A percentile compares a stretch with the other conserved stretches of the same genome.
Evolutionary conservation across 2,113 vertebrate genomes (phyloP).

Genomic region (Oreotrochilus melanogaster): DNA sequence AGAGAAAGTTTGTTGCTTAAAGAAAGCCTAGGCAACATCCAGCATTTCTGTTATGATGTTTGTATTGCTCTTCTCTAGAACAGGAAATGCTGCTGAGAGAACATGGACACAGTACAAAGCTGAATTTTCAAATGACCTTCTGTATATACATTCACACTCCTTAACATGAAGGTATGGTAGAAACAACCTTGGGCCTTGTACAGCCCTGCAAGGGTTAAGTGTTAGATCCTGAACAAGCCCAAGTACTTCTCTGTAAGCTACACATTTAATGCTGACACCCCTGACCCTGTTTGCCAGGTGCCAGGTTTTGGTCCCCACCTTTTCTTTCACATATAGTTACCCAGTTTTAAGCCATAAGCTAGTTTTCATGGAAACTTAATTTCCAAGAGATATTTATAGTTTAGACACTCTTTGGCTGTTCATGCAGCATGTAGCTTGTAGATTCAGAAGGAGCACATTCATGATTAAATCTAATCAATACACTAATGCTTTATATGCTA

Average conservation of each 20-base stretch:
- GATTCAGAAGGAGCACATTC: background rate
- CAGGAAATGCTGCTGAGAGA: background rate
- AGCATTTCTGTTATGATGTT: background rate
- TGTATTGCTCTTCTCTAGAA: background rate
- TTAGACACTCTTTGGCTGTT: background rate
- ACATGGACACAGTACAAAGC: background rate
- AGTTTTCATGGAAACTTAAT: background rate
- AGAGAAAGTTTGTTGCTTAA: background rate
- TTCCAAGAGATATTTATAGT: background rate
- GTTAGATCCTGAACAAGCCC: background rate
- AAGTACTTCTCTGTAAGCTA: background rate
- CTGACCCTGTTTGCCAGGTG: background rate
- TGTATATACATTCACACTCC: background rate
- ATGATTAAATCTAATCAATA: constrained; percentile 19
- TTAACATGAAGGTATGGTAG: background rate
- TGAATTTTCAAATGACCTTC: background rate
- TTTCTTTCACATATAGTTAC: background rate
- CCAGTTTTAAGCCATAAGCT: background rate
- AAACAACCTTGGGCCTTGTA: background rate
- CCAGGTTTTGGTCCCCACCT: background rate
- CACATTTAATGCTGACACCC: background rate
- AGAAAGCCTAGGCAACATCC: background rate
- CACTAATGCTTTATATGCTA: background rate
- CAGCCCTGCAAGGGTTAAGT: background rate
- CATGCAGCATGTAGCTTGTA: background rate